Evolutionary conservation across 2,113 vertebrate genomes (phyloP).

Genomic region (Pimephales promelas): DNA sequence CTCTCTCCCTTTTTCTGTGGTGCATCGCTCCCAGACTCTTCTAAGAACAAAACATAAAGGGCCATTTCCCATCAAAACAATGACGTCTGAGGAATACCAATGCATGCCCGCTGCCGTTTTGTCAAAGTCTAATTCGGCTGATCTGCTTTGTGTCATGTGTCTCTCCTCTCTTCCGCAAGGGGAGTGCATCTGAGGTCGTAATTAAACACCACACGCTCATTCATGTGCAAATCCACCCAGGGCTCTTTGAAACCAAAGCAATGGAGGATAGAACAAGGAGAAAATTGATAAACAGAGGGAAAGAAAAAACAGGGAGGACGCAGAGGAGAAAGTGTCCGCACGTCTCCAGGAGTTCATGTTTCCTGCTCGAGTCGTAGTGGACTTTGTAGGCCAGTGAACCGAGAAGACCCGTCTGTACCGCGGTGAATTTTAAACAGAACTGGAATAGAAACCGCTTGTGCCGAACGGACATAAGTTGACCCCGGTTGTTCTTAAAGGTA

Average conservation of each 20-base stretch:
- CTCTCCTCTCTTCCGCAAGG: slow-evolving; percentile 11
- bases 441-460: neutral
- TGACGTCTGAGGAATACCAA: slow-evolving; percentile 33
- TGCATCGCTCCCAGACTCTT: neutral
- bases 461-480: neutral
- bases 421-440: slow-evolving; percentile 21
- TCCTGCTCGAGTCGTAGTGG: slow-evolving; percentile 7
- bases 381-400: slow-evolving; percentile 26
- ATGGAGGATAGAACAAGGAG: neutral
- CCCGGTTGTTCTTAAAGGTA: neutral
- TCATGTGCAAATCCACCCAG: slow-evolving; percentile 38
- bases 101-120: slow-evolving; percentile 21
- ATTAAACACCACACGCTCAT: slow-evolving; percentile 33
- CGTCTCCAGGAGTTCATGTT: slow-evolving; percentile 3
- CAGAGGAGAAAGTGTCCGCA: slow-evolving; percentile 20
- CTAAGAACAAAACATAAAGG: slow-evolving; percentile 1
- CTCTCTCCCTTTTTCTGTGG: neutral
- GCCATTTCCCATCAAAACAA: slow-evolving; percentile 21
- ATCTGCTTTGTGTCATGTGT: slow-evolving; percentile 35
- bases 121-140: slow-evolving; percentile 41
- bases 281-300: slow-evolving; percentile 28
- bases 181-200: slow-evolving; percentile 22
- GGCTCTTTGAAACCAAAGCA: slow-evolving; percentile 26
- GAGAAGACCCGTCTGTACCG: neutral
- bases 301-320: neutral